Percentiles rank a stretch among this genome's conserved stretches.
These are phyloP conservation scores for Galeopsomyia nigrocyanea DNA, from an alignment of 2,888 invertebrate genomes.

Conservation along the genomic window DNA sequence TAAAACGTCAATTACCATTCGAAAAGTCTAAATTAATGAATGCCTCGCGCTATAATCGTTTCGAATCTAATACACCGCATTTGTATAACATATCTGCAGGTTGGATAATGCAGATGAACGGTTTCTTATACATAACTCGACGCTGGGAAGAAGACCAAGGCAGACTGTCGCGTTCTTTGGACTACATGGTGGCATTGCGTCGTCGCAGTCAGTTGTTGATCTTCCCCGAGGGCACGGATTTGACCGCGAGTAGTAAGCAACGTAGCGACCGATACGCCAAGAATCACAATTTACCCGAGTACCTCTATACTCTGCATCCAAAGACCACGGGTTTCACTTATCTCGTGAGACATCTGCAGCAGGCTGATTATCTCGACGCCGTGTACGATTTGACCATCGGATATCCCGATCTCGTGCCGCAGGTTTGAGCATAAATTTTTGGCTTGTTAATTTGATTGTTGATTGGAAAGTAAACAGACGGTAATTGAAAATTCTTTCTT, in stretches of 20 bases:
- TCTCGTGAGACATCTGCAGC: slow-evolving; percentile 72
- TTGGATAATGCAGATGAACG: slow-evolving; percentile 91
- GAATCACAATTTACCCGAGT: slow-evolving; percentile 77
- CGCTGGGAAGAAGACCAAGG: slow-evolving; percentile 84
- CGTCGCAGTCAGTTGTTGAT: slow-evolving; percentile 81
- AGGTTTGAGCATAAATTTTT: slow-evolving; percentile 21
- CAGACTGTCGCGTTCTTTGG: slow-evolving; percentile 77
- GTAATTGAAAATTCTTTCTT: background rate
- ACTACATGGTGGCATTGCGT: slow-evolving; percentile 79
- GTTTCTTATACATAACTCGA: slow-evolving; percentile 86
- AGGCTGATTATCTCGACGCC: slow-evolving; percentile 77
- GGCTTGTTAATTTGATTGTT: no score
- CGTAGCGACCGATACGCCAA: slow-evolving; percentile 82
- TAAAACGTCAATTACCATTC: no score
- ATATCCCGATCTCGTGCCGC: slow-evolving; percentile 81
- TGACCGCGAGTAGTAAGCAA: slow-evolving; percentile 77
- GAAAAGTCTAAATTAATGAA: no score
- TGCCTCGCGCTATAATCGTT: no score
- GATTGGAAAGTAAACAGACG: no score
- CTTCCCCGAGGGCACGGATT: slow-evolving; percentile 92
- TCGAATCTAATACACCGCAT: no score
- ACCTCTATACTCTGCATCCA: slow-evolving; percentile 87
- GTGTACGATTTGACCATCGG: slow-evolving; percentile 91
- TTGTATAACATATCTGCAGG: slow-evolving; percentile 69
- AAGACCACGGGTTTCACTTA: slow-evolving; percentile 85